Conservation (phyloP, 1,140 invertebrate species). For the Pygmarrhopalites habei region DNA sequence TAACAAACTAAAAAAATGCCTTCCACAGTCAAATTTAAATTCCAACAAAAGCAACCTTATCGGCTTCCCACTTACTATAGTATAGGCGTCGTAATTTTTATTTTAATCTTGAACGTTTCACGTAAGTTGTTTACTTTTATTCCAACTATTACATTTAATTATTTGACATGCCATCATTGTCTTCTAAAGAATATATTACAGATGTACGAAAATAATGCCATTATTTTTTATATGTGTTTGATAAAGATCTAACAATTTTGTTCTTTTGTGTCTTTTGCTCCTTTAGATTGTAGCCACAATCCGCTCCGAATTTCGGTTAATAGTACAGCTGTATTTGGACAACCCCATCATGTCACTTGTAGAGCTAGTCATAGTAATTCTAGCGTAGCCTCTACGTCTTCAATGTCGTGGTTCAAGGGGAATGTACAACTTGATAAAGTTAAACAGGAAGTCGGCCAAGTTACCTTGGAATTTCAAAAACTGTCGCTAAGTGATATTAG, state of each 20-base stretch:
- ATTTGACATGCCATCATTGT: neutral
- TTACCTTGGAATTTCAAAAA: constrained; percentile 10
- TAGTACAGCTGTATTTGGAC: neutral
- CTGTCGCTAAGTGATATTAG: constrained; percentile 22
- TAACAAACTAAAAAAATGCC: too few species aligned
- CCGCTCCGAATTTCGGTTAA: neutral
- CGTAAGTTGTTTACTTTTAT: constrained; percentile 2
- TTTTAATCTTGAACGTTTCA: neutral
- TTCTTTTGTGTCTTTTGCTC: neutral
- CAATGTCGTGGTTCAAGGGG: constrained; percentile 17
- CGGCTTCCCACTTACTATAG: neutral
- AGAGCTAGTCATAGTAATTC: neutral
- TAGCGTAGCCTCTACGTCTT: constrained; percentile 1
- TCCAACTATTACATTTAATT: neutral
- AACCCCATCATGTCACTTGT: neutral
- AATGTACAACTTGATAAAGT: neutral
- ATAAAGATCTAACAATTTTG: neutral
- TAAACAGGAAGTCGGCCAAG: neutral
- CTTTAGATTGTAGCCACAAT: constrained; percentile 4
- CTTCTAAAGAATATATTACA: neutral
- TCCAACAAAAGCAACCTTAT: neutral
- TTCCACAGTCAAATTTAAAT: constrained; percentile 21
- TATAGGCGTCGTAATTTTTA: neutral
- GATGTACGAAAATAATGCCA: neutral
- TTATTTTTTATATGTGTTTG: neutral